These are phyloP conservation scores for Psittacula cyanocephala DNA, from an alignment of 2,113 vertebrate genomes.

Conservation along the genomic window DNA sequence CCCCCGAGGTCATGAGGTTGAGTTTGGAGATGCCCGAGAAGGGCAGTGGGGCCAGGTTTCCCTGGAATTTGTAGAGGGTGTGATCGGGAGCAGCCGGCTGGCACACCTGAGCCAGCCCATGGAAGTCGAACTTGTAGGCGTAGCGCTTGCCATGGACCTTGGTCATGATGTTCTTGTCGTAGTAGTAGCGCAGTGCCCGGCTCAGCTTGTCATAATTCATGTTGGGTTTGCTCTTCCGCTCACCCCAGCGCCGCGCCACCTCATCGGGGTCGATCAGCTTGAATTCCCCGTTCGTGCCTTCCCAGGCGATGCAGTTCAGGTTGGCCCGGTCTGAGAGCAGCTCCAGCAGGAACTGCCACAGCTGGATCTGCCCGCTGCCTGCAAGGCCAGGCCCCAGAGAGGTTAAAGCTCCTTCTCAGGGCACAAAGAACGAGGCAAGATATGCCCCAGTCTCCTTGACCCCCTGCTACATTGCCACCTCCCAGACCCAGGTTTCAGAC, in stretches of 20 bases:
- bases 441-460: background rate
- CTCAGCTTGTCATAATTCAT: conserved; percentile 99
- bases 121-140: conserved; percentile 98
- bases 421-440: background rate
- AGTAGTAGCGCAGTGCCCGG: conserved; percentile 97
- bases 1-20: conserved; percentile 90
- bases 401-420: background rate
- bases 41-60: conserved; percentile 89
- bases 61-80: conserved; percentile 93
- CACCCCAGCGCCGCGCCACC: conserved; percentile 95
- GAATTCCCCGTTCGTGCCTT: conserved; percentile 95
- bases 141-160: conserved; percentile 98
- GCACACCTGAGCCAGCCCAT: conserved; percentile 94
- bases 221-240: conserved; percentile 98
- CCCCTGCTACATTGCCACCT: background rate
- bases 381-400: background rate
- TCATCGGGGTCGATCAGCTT: conserved; percentile 96
- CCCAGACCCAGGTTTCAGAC: background rate
- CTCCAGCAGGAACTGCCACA: conserved; percentile 98
- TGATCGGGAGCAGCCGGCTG: conserved; percentile 89
- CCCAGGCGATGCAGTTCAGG: conserved; percentile 94
- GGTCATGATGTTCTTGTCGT: conserved; percentile 99
- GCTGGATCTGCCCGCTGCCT: conserved; percentile 98
- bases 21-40: conserved; percentile 96
- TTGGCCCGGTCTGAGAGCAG: conserved; percentile 92